Evolutionary conservation across 2,797 vertebrate genomes (phyloP).

Genomic region (Sparus aurata): DNA sequence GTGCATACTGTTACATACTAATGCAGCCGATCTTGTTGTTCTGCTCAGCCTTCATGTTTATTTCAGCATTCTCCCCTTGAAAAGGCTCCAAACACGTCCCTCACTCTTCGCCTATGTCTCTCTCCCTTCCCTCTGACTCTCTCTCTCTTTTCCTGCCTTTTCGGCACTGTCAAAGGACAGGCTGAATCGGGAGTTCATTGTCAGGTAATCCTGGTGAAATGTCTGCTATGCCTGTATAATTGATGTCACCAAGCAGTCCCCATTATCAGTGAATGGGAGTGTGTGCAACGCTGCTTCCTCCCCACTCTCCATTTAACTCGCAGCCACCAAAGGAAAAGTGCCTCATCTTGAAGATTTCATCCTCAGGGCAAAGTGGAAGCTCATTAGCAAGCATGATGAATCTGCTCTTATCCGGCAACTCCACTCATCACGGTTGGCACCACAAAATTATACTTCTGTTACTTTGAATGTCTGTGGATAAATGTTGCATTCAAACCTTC

Average conservation of each 20-base stretch:
- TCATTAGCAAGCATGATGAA: slow-evolving; percentile 61
- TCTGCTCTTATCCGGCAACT: slow-evolving; percentile 50
- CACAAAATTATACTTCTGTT: slow-evolving; percentile 51
- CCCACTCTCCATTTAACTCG: slow-evolving; percentile 58
- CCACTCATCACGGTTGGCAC: slow-evolving; percentile 35
- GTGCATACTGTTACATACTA: slow-evolving; percentile 63
- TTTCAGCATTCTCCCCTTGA: slow-evolving; percentile 54
- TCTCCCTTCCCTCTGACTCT: neutral
- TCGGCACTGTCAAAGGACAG: slow-evolving; percentile 60
- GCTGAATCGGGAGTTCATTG: slow-evolving; percentile 64
- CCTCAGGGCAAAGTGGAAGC: slow-evolving; percentile 48
- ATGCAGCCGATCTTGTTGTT: slow-evolving; percentile 54
- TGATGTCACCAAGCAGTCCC: slow-evolving; percentile 66
- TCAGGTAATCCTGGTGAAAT: slow-evolving; percentile 72
- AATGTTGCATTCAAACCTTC: slow-evolving; percentile 40
- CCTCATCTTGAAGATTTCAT: slow-evolving; percentile 58
- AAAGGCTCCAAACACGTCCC: slow-evolving; percentile 48
- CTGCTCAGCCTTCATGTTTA: slow-evolving; percentile 70
- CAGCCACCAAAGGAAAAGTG: slow-evolving; percentile 45
- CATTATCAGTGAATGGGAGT: slow-evolving; percentile 65
- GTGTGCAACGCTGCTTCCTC: slow-evolving; percentile 60
- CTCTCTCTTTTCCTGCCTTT: slow-evolving; percentile 14
- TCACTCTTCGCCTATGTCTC: slow-evolving; percentile 7
- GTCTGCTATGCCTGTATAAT: slow-evolving; percentile 69
- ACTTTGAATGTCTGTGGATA: slow-evolving; percentile 39